These are phyloP conservation scores for Lypha dubia DNA, from an alignment of 2,888 invertebrate genomes.

Conservation along the genomic window DNA sequence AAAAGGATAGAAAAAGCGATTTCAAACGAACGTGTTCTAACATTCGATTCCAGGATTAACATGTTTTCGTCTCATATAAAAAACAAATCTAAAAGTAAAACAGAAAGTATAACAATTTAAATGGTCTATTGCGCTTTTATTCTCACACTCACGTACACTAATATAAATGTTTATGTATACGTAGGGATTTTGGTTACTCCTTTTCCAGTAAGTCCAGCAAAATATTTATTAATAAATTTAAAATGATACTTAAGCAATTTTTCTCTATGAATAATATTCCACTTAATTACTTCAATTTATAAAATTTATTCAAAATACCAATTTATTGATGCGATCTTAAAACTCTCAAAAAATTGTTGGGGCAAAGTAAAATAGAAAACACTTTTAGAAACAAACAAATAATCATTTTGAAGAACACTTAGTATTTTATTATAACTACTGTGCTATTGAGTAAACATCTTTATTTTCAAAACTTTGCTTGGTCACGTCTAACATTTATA, in stretches of 20 bases:
- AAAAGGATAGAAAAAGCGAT: conserved; percentile 7
- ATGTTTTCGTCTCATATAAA: conserved; percentile 26
- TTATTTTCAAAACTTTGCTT: conserved; percentile 10
- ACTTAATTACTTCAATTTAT: too few relatives aligned
- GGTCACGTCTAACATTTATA: background rate
- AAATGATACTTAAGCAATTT: background rate
- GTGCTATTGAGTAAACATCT: background rate
- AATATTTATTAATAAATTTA: conserved; percentile 7
- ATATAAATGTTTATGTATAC: background rate
- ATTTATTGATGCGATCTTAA: too few relatives aligned
- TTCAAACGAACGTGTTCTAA: conserved; percentile 65
- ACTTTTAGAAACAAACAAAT: background rate
- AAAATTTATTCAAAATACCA: too few relatives aligned
- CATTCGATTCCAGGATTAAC: conserved; percentile 67
- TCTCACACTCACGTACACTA: background rate
- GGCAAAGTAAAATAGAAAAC: background rate
- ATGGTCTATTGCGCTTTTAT: conserved; percentile 34
- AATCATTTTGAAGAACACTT: too few relatives aligned
- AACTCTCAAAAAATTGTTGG: too few relatives aligned
- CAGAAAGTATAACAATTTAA: conserved; percentile 24
- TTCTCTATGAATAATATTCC: too few relatives aligned
- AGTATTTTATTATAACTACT: background rate
- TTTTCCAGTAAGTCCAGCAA: conserved; percentile 10
- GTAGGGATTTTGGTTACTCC: background rate
- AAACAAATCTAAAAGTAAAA: conserved; percentile 6